Conservation (phyloP, 2,113 vertebrate species). For the Chloropsis hardwickii region DNA sequence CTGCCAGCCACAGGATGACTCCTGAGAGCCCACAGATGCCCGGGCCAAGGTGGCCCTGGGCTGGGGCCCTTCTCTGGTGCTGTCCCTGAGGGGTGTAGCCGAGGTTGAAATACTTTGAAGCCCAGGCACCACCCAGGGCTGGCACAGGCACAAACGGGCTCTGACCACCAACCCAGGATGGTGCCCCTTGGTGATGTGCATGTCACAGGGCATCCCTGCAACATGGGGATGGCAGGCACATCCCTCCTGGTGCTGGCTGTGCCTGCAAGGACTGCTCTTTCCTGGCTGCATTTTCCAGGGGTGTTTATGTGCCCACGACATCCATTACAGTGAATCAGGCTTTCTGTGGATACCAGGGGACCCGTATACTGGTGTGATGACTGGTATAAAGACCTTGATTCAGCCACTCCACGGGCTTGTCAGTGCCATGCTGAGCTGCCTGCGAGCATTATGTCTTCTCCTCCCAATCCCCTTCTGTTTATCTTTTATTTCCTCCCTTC, state of each 20-base stretch:
- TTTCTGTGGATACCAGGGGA: neutral
- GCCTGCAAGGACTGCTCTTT: neutral
- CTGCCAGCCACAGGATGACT: neutral
- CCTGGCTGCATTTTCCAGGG: neutral
- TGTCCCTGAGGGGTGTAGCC: neutral
- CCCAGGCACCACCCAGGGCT: neutral
- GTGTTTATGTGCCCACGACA: fast-evolving
- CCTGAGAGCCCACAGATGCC: neutral
- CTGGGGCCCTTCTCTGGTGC: neutral
- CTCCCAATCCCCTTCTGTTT: neutral
- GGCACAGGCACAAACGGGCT: neutral
- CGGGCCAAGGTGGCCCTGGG: neutral
- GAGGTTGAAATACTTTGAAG: neutral
- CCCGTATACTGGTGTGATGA: neutral
- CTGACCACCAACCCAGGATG: neutral
- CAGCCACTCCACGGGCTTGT: neutral
- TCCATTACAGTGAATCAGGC: neutral
- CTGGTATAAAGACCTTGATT: neutral
- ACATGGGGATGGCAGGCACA: neutral
- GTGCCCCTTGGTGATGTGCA: neutral
- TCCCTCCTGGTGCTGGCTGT: neutral
- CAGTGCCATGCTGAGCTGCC: neutral
- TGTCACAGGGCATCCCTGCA: neutral
- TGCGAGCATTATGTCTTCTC: neutral
- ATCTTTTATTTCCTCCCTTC: neutral